Percentiles rank a stretch among this genome's conserved stretches.
Conservation (phyloP, 2,113 vertebrate species). For the Murina feae region DNA sequence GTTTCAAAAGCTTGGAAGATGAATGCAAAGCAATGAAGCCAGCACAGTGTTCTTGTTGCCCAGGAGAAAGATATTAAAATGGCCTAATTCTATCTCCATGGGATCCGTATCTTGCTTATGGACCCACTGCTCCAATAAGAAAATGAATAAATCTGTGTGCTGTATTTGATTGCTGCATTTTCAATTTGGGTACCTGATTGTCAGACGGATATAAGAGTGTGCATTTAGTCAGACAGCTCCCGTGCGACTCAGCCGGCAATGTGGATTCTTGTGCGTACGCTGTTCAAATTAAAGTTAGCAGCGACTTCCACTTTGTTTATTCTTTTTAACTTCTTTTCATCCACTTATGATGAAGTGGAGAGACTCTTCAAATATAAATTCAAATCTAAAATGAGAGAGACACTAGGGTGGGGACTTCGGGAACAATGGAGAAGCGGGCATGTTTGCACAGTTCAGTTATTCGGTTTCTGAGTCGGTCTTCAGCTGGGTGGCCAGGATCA, state of each 20-base stretch:
- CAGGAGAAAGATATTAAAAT: background rate
- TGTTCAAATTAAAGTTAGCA: background rate
- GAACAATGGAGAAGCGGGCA: accelerated
- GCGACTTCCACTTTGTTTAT: background rate
- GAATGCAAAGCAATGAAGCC: background rate
- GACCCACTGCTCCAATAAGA: background rate
- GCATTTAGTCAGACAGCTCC: background rate
- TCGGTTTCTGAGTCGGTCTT: accelerated
- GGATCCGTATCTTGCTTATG: background rate
- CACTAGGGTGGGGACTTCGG: accelerated
- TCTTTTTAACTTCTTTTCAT: background rate
- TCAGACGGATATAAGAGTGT: background rate
- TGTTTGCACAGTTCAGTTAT: accelerated
- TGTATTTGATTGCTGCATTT: background rate
- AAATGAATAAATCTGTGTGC: accelerated
- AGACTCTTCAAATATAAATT: background rate
- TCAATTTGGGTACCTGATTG: background rate
- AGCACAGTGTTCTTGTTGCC: background rate
- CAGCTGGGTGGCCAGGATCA: accelerated
- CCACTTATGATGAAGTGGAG: background rate
- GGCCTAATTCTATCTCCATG: background rate
- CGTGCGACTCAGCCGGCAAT: background rate
- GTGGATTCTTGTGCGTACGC: background rate
- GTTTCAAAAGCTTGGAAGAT: background rate
- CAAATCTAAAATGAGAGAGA: background rate